Evolutionary conservation across 2,888 invertebrate species (phyloP), one percentile per base, ranked within the genome.

Genomic region (Hydroisotoma schaefferi): DNA sequence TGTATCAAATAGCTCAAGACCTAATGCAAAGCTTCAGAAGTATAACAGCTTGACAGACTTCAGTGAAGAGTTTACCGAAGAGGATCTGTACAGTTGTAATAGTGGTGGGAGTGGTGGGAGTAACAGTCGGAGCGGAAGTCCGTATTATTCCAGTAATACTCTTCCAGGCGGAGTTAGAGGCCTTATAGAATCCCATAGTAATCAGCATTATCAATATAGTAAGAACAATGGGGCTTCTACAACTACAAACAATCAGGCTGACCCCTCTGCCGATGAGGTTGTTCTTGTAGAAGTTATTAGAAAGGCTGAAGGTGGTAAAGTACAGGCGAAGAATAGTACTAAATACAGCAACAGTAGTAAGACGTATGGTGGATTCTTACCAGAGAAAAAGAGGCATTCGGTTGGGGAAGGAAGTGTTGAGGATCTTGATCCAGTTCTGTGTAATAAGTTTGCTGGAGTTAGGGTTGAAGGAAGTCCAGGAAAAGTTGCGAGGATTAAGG

Each of bases 201-300:
- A 27, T 27, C 8, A 23, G 10, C n/a, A 10, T 28, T 38, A 40
- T 28, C 38, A 38, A 5, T n/a, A n/a, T n/a, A n/a, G n/a, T n/a
- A n/a, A n/a, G n/a, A n/a, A n/a, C n/a, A n/a, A n/a, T n/a, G n/a
- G n/a, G n/a, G n/a, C n/a, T n/a, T n/a, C n/a, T n/a, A n/a, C n/a
- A n/a, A n/a, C n/a, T n/a, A n/a, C n/a, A n/a, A n/a, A n/a, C n/a
- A n/a, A n/a, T n/a, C n/a, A n/a, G n/a, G 10, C 28, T n/a, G 8
- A n/a, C 15, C 25, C 18, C 6, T 15, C 27, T 6, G 27, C 29
- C 5, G 20, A 20, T 6, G 65, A 68, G 23, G 68, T 68, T 15
- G 67, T 70, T 18, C 57, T 70, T 6, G 70, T 70, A 22, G 68
- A 70, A 57, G 70, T 70, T 1, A 70, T 70, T 33, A 59, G 69